Evolutionary conservation across 1,140 invertebrate genomes (phyloP), one percentile per base, ranked within the genome.

Genomic region (Caenorhabditis brenneri): DNA sequence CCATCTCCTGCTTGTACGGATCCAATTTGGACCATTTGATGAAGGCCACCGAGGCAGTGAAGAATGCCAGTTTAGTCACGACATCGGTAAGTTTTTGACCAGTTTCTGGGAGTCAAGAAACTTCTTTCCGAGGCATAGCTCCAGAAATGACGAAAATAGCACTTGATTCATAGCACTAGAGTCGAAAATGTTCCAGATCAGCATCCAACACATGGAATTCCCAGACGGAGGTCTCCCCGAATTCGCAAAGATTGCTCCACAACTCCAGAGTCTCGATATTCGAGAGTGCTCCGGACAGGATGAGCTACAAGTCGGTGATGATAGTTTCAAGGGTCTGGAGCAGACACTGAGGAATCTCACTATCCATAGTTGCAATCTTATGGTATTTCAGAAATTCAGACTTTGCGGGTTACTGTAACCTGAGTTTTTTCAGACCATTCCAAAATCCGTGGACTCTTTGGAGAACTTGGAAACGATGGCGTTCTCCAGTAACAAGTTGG

Each of bases 121-220:
- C 0, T 6, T 29, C 24, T 60, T 2, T 60, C n/a, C n/a, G 55
- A 60, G 15, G 9, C n/a, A 1, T 10, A 29, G 31, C n/a, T n/a
- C n/a, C n/a, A n/a, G 15, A 60, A 49, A 27, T 15, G 39, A n/a
- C n/a, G n/a, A n/a, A n/a, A n/a, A n/a, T n/a, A n/a, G n/a, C n/a
- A n/a, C n/a, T n/a, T n/a, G n/a, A 1, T 24, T 29, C 12, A n/a
- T n/a, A n/a, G n/a, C n/a, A n/a, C 36, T 9, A 78, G 22, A 80
- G 12, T 0, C n/a, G n/a, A 2, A 7, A 55, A 2, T 15, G 27
- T 27, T 81, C 69, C 80, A 85, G 84, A 84, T 86, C 33, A 51
- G 49, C 7, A 83, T 86, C n/a, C 81, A 86, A 42, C 85, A 86
- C 27, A 84, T 86, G 82, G 82, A 86, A 60, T 86, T 86, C 49